These are phyloP conservation scores for Diaprepes abbreviatus DNA, from an alignment of 2,888 invertebrate species.

Conservation along the genomic window DNA sequence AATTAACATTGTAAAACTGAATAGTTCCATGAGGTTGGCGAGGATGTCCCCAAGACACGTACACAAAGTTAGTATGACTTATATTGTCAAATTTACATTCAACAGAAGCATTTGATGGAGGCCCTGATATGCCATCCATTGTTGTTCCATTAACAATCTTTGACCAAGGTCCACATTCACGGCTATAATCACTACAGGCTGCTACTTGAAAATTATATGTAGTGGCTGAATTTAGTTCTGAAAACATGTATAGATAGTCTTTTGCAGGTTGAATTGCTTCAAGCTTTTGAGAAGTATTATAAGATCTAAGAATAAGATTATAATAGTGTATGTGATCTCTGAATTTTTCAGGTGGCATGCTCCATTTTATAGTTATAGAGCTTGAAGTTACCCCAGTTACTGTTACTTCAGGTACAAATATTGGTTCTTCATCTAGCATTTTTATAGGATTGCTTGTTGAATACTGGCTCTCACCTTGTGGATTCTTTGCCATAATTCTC, in stretches of 20 bases:
- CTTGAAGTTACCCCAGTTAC: slow-evolving; percentile 79
- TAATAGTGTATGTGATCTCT: slow-evolving; percentile 83
- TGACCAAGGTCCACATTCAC: slow-evolving; percentile 84
- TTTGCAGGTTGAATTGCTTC: slow-evolving; percentile 77
- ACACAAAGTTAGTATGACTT: slow-evolving; percentile 74
- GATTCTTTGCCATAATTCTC: slow-evolving; percentile 77
- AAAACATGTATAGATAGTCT: slow-evolving; percentile 84
- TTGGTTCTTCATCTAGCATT: slow-evolving; percentile 81
- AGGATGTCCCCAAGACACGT: slow-evolving; percentile 82
- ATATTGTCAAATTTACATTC: slow-evolving; percentile 77
- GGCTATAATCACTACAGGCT: slow-evolving; percentile 85
- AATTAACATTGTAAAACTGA: slow-evolving; percentile 77
- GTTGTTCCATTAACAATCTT: slow-evolving; percentile 84
- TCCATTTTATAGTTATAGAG: slow-evolving; percentile 88
- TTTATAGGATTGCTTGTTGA: slow-evolving; percentile 71
- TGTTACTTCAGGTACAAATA: slow-evolving; percentile 83
- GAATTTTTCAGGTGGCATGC: slow-evolving; percentile 75
- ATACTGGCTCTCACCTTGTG: slow-evolving; percentile 73
- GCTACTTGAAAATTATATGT: slow-evolving; percentile 85
- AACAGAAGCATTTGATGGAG: slow-evolving; percentile 78
- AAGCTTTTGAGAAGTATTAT: slow-evolving; percentile 68
- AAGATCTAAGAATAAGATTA: slow-evolving; percentile 75
- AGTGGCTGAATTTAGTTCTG: slow-evolving; percentile 82
- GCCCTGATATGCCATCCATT: slow-evolving; percentile 84
- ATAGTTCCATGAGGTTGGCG: slow-evolving; percentile 83